Conservation (phyloP, 1,140 invertebrate genomes). For the Drosophila paulistorum region DNA sequence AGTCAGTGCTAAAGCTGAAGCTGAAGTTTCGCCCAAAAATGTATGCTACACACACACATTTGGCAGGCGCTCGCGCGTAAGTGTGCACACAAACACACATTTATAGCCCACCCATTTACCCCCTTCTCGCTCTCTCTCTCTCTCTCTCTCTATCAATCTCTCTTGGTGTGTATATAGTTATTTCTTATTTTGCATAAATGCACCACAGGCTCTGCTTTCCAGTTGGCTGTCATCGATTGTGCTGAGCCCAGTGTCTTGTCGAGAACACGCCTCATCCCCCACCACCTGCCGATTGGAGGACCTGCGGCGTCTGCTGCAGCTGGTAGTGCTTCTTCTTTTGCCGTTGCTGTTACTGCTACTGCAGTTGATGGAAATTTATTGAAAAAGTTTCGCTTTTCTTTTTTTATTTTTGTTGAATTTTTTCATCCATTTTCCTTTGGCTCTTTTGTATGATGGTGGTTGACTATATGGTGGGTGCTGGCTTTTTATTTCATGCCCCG, state of each 20-base stretch:
- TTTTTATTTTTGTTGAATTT: constrained; percentile 36
- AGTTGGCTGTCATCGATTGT: constrained; percentile 77
- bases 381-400: constrained; percentile 72
- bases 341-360: constrained; percentile 36
- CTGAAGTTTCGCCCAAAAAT: constrained; percentile 54
- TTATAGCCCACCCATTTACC: not conserved
- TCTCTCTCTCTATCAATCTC: too few relatives aligned
- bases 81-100: constrained; percentile 13
- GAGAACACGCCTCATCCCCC: constrained; percentile 37
- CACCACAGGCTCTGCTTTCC: constrained; percentile 75
- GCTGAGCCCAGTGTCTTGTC: constrained; percentile 67
- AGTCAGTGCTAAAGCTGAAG: constrained; percentile 30
- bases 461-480: constrained; percentile 51
- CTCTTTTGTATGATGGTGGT: constrained; percentile 34
- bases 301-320: constrained; percentile 6
- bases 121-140: not conserved
- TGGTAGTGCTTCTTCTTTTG: not conserved
- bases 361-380: constrained; percentile 76
- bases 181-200: constrained; percentile 82
- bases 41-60: constrained; percentile 46
- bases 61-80: constrained; percentile 50
- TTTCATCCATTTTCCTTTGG: constrained; percentile 50
- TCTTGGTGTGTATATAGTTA: constrained; percentile 55
- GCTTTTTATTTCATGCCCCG: constrained; percentile 74
- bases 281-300: not conserved